These are phyloP conservation scores for Marasmarcha lunaedactyla DNA, from an alignment of 2,888 invertebrate genomes.

Conservation along the genomic window DNA sequence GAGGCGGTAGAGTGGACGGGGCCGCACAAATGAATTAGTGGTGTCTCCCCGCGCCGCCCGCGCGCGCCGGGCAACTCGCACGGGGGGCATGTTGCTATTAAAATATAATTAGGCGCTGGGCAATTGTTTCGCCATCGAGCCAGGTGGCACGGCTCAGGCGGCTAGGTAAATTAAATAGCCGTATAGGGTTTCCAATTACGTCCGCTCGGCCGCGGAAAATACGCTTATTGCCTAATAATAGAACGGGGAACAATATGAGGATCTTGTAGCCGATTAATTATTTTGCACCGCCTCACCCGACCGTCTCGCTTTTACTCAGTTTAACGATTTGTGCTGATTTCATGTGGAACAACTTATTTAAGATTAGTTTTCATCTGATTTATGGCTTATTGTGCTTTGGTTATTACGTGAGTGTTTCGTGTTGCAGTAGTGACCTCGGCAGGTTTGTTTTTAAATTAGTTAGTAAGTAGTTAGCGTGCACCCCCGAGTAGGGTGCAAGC, in stretches of 20 bases:
- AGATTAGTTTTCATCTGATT: not conserved
- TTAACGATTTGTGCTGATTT: not conserved
- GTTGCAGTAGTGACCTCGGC: too few relatives aligned
- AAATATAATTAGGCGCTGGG: conserved; percentile 67
- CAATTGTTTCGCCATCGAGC: conserved; percentile 66
- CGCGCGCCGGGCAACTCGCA: conserved; percentile 17
- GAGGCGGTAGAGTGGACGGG: conserved; percentile 40
- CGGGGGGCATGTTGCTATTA: conserved; percentile 44
- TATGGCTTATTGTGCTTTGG: not conserved
- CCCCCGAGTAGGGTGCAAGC: too few relatives aligned
- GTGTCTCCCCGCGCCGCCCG: conserved; percentile 24
- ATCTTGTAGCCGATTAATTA: conserved; percentile 53
- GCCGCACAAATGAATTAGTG: conserved; percentile 63
- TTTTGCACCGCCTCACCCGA: conserved; percentile 23
- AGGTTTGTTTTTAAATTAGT: too few relatives aligned
- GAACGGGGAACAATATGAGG: conserved; percentile 40
- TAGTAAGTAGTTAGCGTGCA: too few relatives aligned
- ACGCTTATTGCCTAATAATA: conserved; percentile 60
- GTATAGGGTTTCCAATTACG: conserved; percentile 61
- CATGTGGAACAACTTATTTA: not conserved
- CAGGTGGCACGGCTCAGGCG: conserved; percentile 43
- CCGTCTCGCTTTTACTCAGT: conserved; percentile 17
- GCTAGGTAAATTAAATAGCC: conserved; percentile 64
- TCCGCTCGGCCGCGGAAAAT: conserved; percentile 15
- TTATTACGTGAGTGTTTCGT: too few relatives aligned